Evolutionary conservation across 92 coral and sea anemone species (phyloP).

Genomic region (Bergia sp.): DNA sequence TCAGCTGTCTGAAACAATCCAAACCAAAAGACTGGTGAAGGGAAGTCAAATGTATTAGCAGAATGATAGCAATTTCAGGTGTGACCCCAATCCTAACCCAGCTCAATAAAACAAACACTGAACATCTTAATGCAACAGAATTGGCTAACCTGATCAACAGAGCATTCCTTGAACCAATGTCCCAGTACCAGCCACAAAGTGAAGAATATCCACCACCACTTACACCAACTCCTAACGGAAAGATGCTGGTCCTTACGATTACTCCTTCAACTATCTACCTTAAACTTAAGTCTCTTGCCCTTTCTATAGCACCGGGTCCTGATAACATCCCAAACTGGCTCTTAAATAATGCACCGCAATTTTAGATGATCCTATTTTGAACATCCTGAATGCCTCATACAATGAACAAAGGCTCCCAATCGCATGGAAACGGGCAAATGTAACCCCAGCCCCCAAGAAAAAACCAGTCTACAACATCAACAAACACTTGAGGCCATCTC

Average conservation of each 20-base stretch:
- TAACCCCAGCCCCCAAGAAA: too few relatives aligned
- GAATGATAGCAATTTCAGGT: not conserved
- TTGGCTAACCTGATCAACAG: conserved; percentile 27
- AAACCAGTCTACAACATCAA: not conserved
- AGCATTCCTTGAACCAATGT: not conserved
- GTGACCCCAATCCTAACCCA: not conserved
- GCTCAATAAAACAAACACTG: not conserved
- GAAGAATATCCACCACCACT: too few relatives aligned
- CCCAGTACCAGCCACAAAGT: too few relatives aligned
- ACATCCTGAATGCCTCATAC: not conserved
- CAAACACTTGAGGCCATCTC: conserved; percentile 17
- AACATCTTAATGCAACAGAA: not conserved
- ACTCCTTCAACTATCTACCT: not conserved
- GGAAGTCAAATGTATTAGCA: conserved; percentile 16
- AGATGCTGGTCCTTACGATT: not conserved
- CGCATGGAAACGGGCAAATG: too few relatives aligned
- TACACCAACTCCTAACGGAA: too few relatives aligned
- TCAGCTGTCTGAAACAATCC: not conserved
- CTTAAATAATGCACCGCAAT: conserved; percentile 6
- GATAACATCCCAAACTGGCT: not conserved
- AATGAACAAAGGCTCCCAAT: too few relatives aligned
- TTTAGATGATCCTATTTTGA: conserved; percentile 19
- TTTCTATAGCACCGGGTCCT: not conserved
- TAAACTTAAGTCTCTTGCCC: not conserved
- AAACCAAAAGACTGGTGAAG: conserved; percentile 21